Evolutionary conservation across 2,888 invertebrate species (phyloP), one percentile per base, ranked within the genome.

Genomic region (Stegophylla sp.): DNA sequence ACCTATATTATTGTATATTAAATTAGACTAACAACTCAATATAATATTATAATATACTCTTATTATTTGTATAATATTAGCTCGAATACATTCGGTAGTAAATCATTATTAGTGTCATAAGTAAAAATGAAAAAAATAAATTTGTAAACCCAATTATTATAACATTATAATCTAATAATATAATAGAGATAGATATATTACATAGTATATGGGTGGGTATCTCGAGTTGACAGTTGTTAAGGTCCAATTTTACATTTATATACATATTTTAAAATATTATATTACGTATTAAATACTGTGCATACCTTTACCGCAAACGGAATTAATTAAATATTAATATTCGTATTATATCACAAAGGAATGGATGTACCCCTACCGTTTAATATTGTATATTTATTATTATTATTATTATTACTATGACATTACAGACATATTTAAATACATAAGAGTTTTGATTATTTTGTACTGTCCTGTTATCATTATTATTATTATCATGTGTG

Each of bases 351-450:
- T 66, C 64, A n/a, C n/a, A n/a, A n/a, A n/a, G n/a, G n/a, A n/a
- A n/a, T n/a, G n/a, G 15, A 51, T 51, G 23, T 45, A 66, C 20
- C 9, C 23, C 26, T 48, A 67, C 43, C 17, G 17, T 67, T 20
- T 67, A 45, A 43, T 15, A 45, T 66, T 45, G 43, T 66, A 66
- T 26, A 23, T 45, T 23, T 26, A 67, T 17, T 66, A 64, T 41
- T 20, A 56, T 56, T 23, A 56, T 10, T 56, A 56, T 56, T 2
- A n/a, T 56, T 20, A 13, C 13, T 20, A 43, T 69, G 12, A 53
- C 15, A 71, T 71, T 41, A 71, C 71, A 51, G 20, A 71, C n/a
- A 13, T 71, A n/a, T 53, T 53, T 53, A 34, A 71, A 34, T 71
- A 71, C 51, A 71, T 53, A 53, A 53, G 15, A 20, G 34, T 53